Conservation (phyloP, 2,888 invertebrate genomes). For the Iselma pallidipennis region DNA sequence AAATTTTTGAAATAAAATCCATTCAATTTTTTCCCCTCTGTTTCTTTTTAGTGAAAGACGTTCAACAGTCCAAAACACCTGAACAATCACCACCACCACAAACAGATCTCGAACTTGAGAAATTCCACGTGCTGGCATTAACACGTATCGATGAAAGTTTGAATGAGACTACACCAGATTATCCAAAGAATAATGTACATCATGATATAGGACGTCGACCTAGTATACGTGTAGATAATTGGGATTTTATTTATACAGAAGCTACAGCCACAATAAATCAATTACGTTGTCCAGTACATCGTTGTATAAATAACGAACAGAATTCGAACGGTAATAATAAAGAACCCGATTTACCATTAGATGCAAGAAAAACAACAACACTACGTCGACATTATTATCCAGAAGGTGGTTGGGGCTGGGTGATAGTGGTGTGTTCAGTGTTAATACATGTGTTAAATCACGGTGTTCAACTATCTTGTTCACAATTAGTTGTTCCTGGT, state of each 20-base stretch:
- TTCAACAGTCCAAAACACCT: not conserved
- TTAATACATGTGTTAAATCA: conserved; percentile 74
- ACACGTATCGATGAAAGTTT: conserved; percentile 46
- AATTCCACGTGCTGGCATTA: conserved; percentile 50
- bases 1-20: too few relatives aligned
- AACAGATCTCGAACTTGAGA: conserved; percentile 32
- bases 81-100: not conserved
- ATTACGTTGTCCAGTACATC: conserved; percentile 39
- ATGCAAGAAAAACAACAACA: conserved; percentile 54
- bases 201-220: conserved; percentile 41
- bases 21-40: too few relatives aligned
- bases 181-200: not conserved
- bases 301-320: conserved; percentile 23
- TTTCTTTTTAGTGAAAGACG: not conserved
- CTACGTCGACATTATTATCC: conserved; percentile 77
- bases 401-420: conserved; percentile 88
- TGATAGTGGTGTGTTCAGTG: conserved; percentile 73
- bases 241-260: conserved; percentile 53
- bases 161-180: conserved; percentile 16
- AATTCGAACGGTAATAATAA: conserved; percentile 25
- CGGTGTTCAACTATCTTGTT: conserved; percentile 72
- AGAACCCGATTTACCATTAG: conserved; percentile 49
- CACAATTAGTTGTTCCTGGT: conserved; percentile 64
- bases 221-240: conserved; percentile 51
- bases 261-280: conserved; percentile 20